A percentile compares a stretch with the other conserved stretches of the same genome.
Evolutionary conservation across 2,888 invertebrate genomes (phyloP).

Genomic region (Dyspetes luteomarginatus): DNA sequence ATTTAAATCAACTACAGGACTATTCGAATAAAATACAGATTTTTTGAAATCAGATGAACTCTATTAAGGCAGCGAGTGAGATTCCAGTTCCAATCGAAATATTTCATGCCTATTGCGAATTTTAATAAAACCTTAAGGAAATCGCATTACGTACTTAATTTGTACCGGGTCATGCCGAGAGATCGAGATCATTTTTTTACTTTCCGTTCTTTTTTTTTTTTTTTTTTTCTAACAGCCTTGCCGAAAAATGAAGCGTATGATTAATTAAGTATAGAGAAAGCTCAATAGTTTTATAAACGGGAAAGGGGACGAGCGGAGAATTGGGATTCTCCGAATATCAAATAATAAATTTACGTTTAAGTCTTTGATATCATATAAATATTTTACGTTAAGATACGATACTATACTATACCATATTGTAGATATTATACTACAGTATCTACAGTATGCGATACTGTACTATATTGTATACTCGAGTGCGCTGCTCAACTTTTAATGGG

Average conservation of each 20-base stretch:
- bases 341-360: neutral
- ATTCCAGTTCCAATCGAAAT: no score
- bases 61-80: no score
- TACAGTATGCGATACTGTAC: neutral
- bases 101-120: no score
- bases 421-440: neutral
- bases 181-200: no score
- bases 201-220: neutral
- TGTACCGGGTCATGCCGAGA: neutral
- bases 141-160: neutral
- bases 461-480: slow-evolving; percentile 5
- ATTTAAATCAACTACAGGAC: no score
- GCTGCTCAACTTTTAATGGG: slow-evolving; percentile 48
- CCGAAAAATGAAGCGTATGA: neutral
- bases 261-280: neutral
- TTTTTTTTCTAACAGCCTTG: neutral
- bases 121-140: neutral
- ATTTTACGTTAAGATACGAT: slow-evolving; percentile 47
- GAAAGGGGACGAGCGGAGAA: neutral
- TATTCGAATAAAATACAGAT: no score
- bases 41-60: no score
- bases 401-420: neutral
- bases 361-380: slow-evolving; percentile 47
- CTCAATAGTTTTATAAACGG: neutral
- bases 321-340: neutral